A percentile compares a stretch with the other conserved stretches of the same genome.
phyloP scores from a whole-genome alignment of 2,797 vertebrate genomes.

The Hippocampus kuda region DNA sequence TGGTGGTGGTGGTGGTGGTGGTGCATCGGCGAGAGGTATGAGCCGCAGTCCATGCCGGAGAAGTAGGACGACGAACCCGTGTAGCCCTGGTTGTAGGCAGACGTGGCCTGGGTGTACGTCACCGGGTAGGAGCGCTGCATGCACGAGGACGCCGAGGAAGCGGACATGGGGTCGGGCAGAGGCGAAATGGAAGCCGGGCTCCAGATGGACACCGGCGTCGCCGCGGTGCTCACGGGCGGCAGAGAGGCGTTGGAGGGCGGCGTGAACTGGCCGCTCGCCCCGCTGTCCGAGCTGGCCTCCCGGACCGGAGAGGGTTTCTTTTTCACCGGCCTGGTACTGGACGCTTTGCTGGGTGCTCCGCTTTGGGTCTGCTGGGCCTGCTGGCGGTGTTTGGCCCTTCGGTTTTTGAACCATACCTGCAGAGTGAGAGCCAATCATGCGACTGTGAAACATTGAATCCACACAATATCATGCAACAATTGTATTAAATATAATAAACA shows the following conservation, averaged over 20 bases:
- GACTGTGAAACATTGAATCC: too few species aligned
- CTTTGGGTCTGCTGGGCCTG: slow-evolving; percentile 74
- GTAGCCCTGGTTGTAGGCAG: slow-evolving; percentile 91
- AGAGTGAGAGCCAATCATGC: too few species aligned
- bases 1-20: slow-evolving; percentile 88
- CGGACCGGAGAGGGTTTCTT: slow-evolving; percentile 85
- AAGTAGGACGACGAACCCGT: slow-evolving; percentile 90
- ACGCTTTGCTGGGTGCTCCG: slow-evolving; percentile 78
- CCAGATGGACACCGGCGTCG: slow-evolving; percentile 90
- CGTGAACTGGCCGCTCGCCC: slow-evolving; percentile 83
- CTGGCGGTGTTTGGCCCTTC: slow-evolving; percentile 88
- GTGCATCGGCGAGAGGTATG: slow-evolving; percentile 92
- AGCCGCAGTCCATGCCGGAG: slow-evolving; percentile 93
- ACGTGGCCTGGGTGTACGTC: slow-evolving; percentile 83
- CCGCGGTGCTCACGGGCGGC: slow-evolving; percentile 78
- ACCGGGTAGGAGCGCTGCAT: slow-evolving; percentile 96
- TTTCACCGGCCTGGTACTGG: slow-evolving; percentile 73
- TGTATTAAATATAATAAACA: too few species aligned
- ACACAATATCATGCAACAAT: not conserved
- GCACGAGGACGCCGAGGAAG: slow-evolving; percentile 84
- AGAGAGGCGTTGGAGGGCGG: slow-evolving; percentile 80
- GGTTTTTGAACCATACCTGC: slow-evolving; percentile 96
- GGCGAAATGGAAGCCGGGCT: slow-evolving; percentile 95
- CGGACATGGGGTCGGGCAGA: slow-evolving; percentile 84
- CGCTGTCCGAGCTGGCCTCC: slow-evolving; percentile 85